phyloP scores from a whole-genome alignment of 2,113 vertebrate genomes.

The Tringa solitaria region DNA sequence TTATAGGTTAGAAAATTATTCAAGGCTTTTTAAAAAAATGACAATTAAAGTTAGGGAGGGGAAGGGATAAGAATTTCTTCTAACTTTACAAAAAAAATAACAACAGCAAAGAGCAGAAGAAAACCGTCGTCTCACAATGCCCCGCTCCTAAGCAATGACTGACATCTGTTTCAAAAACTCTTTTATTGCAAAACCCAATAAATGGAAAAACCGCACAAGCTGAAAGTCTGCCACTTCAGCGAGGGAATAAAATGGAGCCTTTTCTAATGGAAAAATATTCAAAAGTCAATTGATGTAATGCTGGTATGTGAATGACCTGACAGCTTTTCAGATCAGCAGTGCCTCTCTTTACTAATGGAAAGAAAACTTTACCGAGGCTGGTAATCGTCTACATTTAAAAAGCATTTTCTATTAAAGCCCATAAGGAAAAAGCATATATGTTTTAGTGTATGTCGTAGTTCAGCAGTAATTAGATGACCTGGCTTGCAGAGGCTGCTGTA shows the following conservation, averaged over 20 bases:
- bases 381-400: not conserved
- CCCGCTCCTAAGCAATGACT: conserved; percentile 46
- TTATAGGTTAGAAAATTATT: conserved; percentile 12
- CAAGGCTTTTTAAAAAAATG: not conserved
- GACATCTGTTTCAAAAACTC: conserved; percentile 53
- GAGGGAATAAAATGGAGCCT: conserved; percentile 10
- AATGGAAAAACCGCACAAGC: conserved; percentile 56
- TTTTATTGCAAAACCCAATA: conserved; percentile 61
- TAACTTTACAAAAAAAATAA: not conserved
- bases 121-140: conserved; percentile 20
- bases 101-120: not conserved
- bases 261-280: conserved; percentile 66
- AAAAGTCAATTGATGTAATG: conserved; percentile 63
- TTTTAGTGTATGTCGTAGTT: not conserved
- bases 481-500: not conserved
- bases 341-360: conserved; percentile 43
- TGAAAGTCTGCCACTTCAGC: conserved; percentile 49
- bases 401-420: conserved; percentile 15
- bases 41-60: conserved; percentile 6
- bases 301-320: conserved; percentile 42
- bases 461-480: rapidly evolving
- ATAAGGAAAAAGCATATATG: conserved; percentile 25
- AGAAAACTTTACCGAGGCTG: conserved; percentile 35
- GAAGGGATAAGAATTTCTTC: not conserved
- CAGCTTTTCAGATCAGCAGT: conserved; percentile 52